phyloP scores from a whole-genome alignment of 2,113 vertebrate genomes.

The Brachionichthys hirsutus region DNA sequence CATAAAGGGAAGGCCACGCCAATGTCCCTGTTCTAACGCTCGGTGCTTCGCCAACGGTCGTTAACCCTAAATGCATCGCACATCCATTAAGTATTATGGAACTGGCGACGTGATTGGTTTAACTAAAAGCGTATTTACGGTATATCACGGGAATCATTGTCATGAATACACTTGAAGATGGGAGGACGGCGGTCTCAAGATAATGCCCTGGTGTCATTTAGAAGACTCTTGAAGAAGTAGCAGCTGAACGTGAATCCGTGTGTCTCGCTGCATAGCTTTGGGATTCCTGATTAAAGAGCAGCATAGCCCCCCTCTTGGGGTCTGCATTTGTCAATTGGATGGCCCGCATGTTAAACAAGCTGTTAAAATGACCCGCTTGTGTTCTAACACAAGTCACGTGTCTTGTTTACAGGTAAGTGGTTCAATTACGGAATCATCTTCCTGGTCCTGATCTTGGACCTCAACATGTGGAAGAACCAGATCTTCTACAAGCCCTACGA shows the following conservation, averaged over 20 bases:
- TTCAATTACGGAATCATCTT: constrained; percentile 99
- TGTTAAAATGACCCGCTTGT: background rate
- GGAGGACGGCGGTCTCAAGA: constrained; percentile 51
- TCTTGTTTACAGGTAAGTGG: constrained; percentile 90
- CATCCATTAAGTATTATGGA: constrained; percentile 70
- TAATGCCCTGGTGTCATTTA: constrained; percentile 57
- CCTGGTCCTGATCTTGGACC: constrained; percentile 95
- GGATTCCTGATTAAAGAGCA: constrained; percentile 36
- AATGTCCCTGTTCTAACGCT: constrained; percentile 62
- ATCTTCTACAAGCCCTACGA: constrained; percentile 98
- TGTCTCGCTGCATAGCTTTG: constrained; percentile 9
- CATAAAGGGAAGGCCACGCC: constrained; percentile 51
- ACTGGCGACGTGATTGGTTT: constrained; percentile 69
- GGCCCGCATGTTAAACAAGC: constrained; percentile 10
- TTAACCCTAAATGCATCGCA: constrained; percentile 69
- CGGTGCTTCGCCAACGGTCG: constrained; percentile 59
- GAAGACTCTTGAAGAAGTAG: constrained; percentile 35
- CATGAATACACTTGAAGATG: constrained; percentile 44
- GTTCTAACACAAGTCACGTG: constrained; percentile 1
- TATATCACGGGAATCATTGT: constrained; percentile 46
- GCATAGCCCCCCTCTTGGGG: constrained; percentile 20
- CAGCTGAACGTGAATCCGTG: constrained; percentile 42
- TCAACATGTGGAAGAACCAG: constrained; percentile 99
- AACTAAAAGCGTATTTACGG: constrained; percentile 73
- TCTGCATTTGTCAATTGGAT: constrained; percentile 10